Conservation (phyloP, 2,113 vertebrate species). For the Galemys pyrenaicus region DNA sequence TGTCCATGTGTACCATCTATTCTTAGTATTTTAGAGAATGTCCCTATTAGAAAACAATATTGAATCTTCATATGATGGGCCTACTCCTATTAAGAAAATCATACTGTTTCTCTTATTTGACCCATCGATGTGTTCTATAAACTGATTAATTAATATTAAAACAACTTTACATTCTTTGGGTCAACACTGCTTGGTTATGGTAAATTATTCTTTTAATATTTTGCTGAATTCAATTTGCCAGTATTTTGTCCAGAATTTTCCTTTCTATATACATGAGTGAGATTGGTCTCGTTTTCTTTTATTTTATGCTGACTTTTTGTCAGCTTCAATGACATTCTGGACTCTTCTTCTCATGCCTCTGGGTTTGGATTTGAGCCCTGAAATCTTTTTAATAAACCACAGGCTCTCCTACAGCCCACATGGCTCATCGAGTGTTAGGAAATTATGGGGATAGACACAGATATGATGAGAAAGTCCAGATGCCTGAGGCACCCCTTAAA, state of each 20-base stretch:
- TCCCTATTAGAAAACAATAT: not conserved
- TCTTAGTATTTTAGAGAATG: not conserved
- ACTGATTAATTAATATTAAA: slow-evolving; percentile 64
- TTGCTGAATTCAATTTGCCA: slow-evolving; percentile 62
- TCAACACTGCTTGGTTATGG: slow-evolving; percentile 53
- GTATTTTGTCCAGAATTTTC: slow-evolving; percentile 56
- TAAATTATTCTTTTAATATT: slow-evolving; percentile 74
- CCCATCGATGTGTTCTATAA: not conserved
- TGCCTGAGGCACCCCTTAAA: slow-evolving; percentile 55
- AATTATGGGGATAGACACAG: slow-evolving; percentile 51
- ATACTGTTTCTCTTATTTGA: slow-evolving; percentile 33
- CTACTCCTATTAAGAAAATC: slow-evolving; percentile 18
- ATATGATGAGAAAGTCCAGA: slow-evolving; percentile 57
- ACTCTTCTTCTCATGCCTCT: slow-evolving; percentile 30
- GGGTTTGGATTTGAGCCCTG: slow-evolving; percentile 48
- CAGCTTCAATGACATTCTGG: slow-evolving; percentile 46
- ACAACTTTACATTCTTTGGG: slow-evolving; percentile 47
- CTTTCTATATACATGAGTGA: slow-evolving; percentile 63
- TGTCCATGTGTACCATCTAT: not conserved
- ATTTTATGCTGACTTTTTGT: slow-evolving; percentile 45
- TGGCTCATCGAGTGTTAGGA: slow-evolving; percentile 41
- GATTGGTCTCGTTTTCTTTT: slow-evolving; percentile 19
- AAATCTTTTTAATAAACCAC: slow-evolving; percentile 66
- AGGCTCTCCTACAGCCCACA: slow-evolving; percentile 16
- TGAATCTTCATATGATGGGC: slow-evolving; percentile 22